These are phyloP conservation scores for Ambastaia sidthimunki DNA, from an alignment of 2,797 vertebrate species.

Conservation along the genomic window DNA sequence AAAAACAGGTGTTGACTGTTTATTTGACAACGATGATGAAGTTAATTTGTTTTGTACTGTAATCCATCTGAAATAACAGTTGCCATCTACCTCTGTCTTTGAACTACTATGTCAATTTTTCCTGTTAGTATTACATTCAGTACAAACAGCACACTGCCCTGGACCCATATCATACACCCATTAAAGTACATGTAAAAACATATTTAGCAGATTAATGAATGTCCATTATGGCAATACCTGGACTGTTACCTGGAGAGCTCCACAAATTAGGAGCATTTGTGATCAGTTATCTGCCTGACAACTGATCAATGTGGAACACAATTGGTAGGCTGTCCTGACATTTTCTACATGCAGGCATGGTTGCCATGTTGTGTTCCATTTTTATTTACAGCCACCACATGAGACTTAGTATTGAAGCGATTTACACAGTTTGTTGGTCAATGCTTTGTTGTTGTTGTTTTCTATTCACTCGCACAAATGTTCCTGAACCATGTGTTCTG, in stretches of 20 bases:
- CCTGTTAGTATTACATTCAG: slow-evolving; percentile 2
- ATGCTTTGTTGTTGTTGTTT: neutral
- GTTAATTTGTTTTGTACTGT: slow-evolving; percentile 19
- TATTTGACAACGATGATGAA: neutral
- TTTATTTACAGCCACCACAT: neutral
- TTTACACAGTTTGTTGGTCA: neutral
- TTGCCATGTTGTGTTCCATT: neutral
- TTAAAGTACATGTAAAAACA: neutral
- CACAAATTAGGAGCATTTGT: neutral
- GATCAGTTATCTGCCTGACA: neutral
- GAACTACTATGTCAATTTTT: neutral
- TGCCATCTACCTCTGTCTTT: slow-evolving; percentile 34
- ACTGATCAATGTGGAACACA: slow-evolving; percentile 8
- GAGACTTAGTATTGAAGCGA: neutral
- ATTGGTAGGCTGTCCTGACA: neutral
- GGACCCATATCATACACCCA: neutral
- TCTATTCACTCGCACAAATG: slow-evolving; percentile 3
- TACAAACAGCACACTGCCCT: slow-evolving; percentile 15
- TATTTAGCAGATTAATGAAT: neutral
- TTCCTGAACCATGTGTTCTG: neutral
- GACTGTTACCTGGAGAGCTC: neutral
- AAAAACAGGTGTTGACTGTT: neutral
- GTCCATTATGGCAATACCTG: neutral
- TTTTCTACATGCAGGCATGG: neutral
- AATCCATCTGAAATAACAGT: slow-evolving; percentile 5